These are phyloP conservation scores for Dynastes tityus DNA, from an alignment of 2,888 invertebrate species.

Conservation along the genomic window DNA sequence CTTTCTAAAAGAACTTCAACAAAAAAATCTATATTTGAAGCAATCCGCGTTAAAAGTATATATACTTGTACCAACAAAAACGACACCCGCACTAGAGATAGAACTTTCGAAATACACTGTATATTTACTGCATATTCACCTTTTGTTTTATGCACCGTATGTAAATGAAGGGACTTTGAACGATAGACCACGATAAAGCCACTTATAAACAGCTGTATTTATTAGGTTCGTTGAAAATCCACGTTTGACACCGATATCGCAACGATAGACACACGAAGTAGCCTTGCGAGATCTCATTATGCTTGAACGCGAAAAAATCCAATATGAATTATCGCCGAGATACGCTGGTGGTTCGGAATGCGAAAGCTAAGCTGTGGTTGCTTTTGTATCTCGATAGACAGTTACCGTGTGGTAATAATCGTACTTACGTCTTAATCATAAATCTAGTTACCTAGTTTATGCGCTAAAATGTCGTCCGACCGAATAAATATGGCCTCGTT, in stretches of 20 bases:
- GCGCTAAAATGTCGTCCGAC: not conserved
- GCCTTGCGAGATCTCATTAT: constrained; percentile 42
- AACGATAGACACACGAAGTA: constrained; percentile 42
- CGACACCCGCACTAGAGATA: no score
- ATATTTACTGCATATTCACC: constrained; percentile 16
- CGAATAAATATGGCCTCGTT: no score
- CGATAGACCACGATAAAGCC: constrained; percentile 39
- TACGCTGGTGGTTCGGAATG: constrained; percentile 29
- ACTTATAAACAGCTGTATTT: constrained; percentile 28
- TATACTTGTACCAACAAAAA: no score
- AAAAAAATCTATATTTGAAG: no score
- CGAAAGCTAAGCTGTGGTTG: constrained; percentile 15
- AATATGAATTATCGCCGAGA: constrained; percentile 37
- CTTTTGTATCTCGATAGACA: not conserved
- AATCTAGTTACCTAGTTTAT: constrained; percentile 3
- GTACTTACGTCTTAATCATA: constrained; percentile 1
- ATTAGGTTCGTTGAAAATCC: constrained; percentile 38
- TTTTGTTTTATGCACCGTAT: constrained; percentile 41
- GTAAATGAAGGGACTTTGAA: constrained; percentile 43
- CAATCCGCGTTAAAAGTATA: no score
- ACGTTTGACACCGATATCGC: constrained; percentile 47
- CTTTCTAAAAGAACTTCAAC: no score
- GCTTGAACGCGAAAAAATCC: constrained; percentile 28
- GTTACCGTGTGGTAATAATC: not conserved
- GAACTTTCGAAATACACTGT: no score